Conservation (phyloP, 2,797 vertebrate species). For the Sebastes iracundus region DNA sequence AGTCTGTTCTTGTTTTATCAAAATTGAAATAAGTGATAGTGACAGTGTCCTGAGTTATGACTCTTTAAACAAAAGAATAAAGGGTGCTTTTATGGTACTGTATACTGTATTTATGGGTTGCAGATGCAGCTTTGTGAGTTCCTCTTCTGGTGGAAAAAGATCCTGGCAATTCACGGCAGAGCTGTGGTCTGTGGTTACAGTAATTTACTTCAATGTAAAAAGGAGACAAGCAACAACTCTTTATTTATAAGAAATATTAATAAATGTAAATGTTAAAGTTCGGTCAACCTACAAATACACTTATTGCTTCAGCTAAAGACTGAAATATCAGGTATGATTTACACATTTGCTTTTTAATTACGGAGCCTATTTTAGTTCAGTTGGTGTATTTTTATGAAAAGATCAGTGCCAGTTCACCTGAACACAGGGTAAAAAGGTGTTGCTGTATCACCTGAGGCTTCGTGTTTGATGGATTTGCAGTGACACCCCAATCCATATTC, state of each 20-base stretch:
- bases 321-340: background rate
- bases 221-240: background rate
- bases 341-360: background rate
- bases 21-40: background rate
- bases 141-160: background rate
- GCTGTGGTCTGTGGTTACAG: background rate
- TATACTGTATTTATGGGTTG: background rate
- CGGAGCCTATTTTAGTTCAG: background rate
- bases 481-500: background rate
- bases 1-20: background rate
- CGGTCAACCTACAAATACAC: background rate
- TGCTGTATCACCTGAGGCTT: background rate
- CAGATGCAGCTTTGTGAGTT: slow-evolving; percentile 7
- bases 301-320: background rate
- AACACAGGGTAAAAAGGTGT: background rate
- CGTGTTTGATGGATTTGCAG: background rate
- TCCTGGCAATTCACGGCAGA: background rate
- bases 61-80: background rate
- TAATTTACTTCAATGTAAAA: background rate
- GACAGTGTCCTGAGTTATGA: background rate
- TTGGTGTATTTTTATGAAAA: background rate
- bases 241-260: background rate
- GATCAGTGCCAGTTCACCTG: background rate
- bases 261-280: background rate
- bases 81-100: background rate